phyloP scores from a whole-genome alignment of 92 coral and sea anemone genomes.

The Bergia sp. region DNA sequence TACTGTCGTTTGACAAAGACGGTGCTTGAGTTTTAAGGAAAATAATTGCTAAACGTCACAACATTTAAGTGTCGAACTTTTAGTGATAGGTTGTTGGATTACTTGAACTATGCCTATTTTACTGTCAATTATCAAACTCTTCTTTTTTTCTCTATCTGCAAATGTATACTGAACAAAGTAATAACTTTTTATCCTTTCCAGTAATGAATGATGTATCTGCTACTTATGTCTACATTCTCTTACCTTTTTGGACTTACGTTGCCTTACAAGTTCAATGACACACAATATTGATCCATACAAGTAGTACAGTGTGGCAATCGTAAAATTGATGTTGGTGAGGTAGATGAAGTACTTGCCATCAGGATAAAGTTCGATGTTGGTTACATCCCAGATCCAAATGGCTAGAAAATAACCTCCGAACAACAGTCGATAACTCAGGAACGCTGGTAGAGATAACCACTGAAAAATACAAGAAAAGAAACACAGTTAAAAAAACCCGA shows the following conservation, averaged over 20 bases:
- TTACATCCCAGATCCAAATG: neutral
- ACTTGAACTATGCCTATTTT: too few species aligned
- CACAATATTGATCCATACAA: neutral
- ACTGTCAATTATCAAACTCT: too few species aligned
- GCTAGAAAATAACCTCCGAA: slow-evolving; percentile 6
- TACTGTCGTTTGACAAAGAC: too few species aligned
- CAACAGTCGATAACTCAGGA: slow-evolving; percentile 3
- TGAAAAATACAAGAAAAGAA: neutral
- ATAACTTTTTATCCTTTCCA: neutral
- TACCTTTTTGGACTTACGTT: neutral
- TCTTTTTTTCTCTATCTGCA: too few species aligned
- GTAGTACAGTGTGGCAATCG: neutral
- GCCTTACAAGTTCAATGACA: neutral
- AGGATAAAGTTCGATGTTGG: neutral
- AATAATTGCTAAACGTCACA: too few species aligned
- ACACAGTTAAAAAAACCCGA: too few species aligned
- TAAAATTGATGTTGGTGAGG: slow-evolving; percentile 12
- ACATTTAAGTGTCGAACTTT: too few species aligned
- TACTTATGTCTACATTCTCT: neutral
- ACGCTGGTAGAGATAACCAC: slow-evolving; percentile 6
- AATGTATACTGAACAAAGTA: neutral
- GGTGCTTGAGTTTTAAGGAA: too few species aligned
- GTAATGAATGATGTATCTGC: neutral
- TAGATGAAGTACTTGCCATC: slow-evolving; percentile 6
- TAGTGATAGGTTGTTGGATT: too few species aligned